These are phyloP conservation scores for Tiaroga cobitis DNA, from an alignment of 2,797 vertebrate genomes.

Conservation along the genomic window DNA sequence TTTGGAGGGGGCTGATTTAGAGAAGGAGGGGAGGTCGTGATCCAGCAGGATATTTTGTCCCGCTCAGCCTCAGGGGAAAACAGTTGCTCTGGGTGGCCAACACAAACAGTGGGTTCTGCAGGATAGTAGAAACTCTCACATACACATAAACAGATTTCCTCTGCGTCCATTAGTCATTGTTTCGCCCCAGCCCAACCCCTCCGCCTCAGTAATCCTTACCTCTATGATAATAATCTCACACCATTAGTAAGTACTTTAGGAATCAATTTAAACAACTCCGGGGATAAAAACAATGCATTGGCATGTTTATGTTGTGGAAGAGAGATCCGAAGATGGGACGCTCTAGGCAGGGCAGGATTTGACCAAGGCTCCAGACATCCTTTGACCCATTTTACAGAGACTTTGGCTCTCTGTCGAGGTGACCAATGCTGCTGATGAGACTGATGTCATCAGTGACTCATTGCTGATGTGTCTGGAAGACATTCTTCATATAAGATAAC, in stretches of 20 bases:
- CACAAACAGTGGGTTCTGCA: constrained; percentile 61
- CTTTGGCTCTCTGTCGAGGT: background rate
- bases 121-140: constrained; percentile 66
- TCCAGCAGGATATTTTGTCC: constrained; percentile 42
- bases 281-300: constrained; percentile 47
- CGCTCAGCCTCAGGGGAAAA: constrained; percentile 37
- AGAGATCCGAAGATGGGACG: constrained; percentile 27
- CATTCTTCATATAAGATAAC: background rate
- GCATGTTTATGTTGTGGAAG: constrained; percentile 50
- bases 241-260: constrained; percentile 48
- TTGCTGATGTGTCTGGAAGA: background rate
- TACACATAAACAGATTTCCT: constrained; percentile 69
- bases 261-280: constrained; percentile 52
- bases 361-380: constrained; percentile 11
- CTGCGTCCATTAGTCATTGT: constrained; percentile 74
- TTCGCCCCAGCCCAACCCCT: constrained; percentile 50
- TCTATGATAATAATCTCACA: constrained; percentile 47
- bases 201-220: constrained; percentile 48
- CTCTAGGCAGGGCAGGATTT: constrained; percentile 8
- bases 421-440: constrained; percentile 8
- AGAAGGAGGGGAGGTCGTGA: constrained; percentile 27
- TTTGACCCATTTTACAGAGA: constrained; percentile 37
- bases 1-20: constrained; percentile 19
- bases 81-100: constrained; percentile 52
- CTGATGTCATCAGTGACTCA: background rate